Conservation (phyloP, 2,113 vertebrate genomes). For the Upupa epops region DNA sequence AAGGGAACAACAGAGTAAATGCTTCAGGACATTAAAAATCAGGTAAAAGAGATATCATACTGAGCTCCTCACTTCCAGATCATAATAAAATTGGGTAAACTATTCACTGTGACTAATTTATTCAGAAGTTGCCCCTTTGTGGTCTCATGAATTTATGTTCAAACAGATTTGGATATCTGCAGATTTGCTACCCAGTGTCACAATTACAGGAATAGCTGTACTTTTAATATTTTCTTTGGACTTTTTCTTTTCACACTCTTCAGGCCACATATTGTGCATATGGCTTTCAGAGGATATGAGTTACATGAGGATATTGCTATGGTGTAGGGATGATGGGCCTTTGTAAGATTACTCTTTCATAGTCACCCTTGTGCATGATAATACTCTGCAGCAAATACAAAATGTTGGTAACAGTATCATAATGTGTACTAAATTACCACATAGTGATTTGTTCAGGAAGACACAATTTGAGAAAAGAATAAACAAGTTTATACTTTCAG, state of each 20-base stretch:
- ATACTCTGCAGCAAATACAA: background rate
- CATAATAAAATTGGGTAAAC: slow-evolving; percentile 27
- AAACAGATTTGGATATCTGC: slow-evolving; percentile 11
- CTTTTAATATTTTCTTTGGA: background rate
- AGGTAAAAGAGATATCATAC: background rate
- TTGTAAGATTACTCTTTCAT: background rate
- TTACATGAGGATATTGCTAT: background rate
- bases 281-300: background rate
- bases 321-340: background rate
- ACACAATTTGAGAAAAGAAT: background rate
- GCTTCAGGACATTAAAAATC: slow-evolving; percentile 25
- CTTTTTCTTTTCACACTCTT: background rate
- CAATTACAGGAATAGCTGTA: background rate
- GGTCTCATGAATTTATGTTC: slow-evolving; percentile 34
- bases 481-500: background rate
- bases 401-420: background rate
- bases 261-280: background rate
- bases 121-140: slow-evolving; percentile 11
- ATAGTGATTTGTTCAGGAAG: background rate
- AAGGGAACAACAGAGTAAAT: background rate
- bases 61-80: background rate
- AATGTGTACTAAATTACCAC: background rate
- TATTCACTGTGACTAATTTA: slow-evolving; percentile 33
- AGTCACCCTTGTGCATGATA: background rate
- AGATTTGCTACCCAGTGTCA: slow-evolving; percentile 5